Evolutionary conservation across 2,888 invertebrate genomes (phyloP).

Genomic region (Sclerodermus sp.): DNA sequence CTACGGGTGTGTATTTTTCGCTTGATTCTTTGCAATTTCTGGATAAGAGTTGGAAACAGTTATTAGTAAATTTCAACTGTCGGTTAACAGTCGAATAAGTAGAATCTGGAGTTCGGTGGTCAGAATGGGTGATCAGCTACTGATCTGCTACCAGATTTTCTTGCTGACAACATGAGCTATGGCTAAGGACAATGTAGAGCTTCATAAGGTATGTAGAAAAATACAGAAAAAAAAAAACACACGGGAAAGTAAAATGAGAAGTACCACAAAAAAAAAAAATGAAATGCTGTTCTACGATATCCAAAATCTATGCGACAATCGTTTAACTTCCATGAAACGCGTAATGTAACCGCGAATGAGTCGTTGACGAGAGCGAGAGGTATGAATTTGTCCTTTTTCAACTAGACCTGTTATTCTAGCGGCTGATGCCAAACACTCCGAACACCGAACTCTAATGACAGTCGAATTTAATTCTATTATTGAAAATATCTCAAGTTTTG

Average conservation of each 20-base stretch:
- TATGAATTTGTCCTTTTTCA: too few relatives aligned
- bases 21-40: conserved; percentile 17
- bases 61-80: conserved; percentile 34
- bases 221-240: too few relatives aligned
- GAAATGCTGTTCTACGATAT: too few relatives aligned
- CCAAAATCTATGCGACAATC: too few relatives aligned
- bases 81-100: conserved; percentile 31
- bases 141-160: conserved; percentile 23
- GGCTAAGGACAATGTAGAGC: conserved; percentile 28
- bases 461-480: background rate
- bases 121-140: conserved; percentile 32
- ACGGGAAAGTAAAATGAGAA: too few relatives aligned
- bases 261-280: too few relatives aligned
- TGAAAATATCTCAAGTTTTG: background rate
- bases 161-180: conserved; percentile 26
- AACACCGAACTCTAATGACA: conserved; percentile 29
- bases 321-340: too few relatives aligned
- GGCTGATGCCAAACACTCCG: too few relatives aligned
- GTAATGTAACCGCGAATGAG: too few relatives aligned
- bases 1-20: conserved; percentile 61
- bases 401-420: too few relatives aligned
- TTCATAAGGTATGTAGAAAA: conserved; percentile 30
- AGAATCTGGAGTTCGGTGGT: conserved; percentile 32
- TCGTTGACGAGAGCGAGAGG: too few relatives aligned
- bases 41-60: conserved; percentile 18